phyloP scores from a whole-genome alignment of 2,888 invertebrate genomes.

The Brenthis daphne region DNA sequence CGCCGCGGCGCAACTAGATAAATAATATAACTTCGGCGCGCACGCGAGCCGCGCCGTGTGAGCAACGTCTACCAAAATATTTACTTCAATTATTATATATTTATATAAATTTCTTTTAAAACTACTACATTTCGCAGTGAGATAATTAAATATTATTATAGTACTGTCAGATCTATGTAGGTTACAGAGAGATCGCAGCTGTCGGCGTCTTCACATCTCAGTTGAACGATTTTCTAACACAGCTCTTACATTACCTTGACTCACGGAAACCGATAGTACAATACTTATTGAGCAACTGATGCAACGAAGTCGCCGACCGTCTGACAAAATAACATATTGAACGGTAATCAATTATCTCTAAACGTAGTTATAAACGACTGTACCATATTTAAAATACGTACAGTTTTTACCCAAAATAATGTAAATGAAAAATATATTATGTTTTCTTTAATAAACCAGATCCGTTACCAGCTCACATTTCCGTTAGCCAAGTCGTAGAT shows the following conservation, averaged over 20 bases:
- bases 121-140: constrained; percentile 9
- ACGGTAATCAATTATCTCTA: background rate
- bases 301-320: constrained; percentile 9
- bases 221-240: background rate
- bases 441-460: constrained; percentile 8
- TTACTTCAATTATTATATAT: constrained; percentile 4
- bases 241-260: background rate
- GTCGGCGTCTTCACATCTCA: background rate
- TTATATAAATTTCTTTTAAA: constrained; percentile 9
- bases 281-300: background rate
- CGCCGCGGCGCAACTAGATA: background rate
- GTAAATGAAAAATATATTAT: constrained; percentile 1
- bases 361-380: constrained; percentile 9
- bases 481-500: background rate
- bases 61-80: constrained; percentile 5
- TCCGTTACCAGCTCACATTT: constrained; percentile 10
- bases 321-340: constrained; percentile 1
- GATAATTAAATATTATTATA: constrained; percentile 4
- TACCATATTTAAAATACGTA: constrained; percentile 9
- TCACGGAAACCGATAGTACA: background rate
- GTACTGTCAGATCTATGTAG: constrained; percentile 12
- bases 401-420: constrained; percentile 1
- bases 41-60: background rate
- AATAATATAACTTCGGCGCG: too few relatives aligned
- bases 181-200: background rate